These are phyloP conservation scores for Channa argus DNA, from an alignment of 2,113 vertebrate species.

Conservation along the genomic window DNA sequence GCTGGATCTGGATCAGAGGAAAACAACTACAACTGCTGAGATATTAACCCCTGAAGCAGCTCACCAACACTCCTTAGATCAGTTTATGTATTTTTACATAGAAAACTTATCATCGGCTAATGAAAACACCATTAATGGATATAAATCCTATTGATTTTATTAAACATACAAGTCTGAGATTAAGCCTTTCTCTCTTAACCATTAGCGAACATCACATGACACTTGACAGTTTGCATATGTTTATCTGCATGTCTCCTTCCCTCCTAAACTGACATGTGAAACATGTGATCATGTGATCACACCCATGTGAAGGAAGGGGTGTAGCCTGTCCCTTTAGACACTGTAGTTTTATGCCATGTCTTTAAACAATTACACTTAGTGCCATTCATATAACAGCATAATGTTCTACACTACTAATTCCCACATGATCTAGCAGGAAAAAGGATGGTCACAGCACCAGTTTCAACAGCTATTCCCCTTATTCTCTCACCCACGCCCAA, in stretches of 20 bases:
- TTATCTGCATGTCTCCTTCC: slow-evolving; percentile 13
- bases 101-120: neutral
- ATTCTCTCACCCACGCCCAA: slow-evolving; percentile 27
- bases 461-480: slow-evolving; percentile 6
- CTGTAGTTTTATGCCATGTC: neutral
- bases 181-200: slow-evolving; percentile 6
- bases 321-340: neutral
- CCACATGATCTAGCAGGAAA: slow-evolving; percentile 17
- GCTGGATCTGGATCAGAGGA: slow-evolving; percentile 82
- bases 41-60: slow-evolving; percentile 52
- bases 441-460: slow-evolving; percentile 14
- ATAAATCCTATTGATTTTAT: neutral
- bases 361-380: slow-evolving; percentile 6
- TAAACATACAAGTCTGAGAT: neutral
- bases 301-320: neutral
- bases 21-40: slow-evolving; percentile 38
- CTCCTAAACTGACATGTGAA: neutral
- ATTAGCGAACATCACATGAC: slow-evolving; percentile 37
- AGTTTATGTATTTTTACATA: neutral
- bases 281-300: too few relatives aligned
- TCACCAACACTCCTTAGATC: neutral
- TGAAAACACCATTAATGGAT: neutral
- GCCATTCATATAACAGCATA: neutral
- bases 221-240: slow-evolving; percentile 4
- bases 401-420: slow-evolving; percentile 11